These are phyloP conservation scores for Galeruca laticollis DNA, from an alignment of 2,888 invertebrate genomes.

Conservation along the genomic window DNA sequence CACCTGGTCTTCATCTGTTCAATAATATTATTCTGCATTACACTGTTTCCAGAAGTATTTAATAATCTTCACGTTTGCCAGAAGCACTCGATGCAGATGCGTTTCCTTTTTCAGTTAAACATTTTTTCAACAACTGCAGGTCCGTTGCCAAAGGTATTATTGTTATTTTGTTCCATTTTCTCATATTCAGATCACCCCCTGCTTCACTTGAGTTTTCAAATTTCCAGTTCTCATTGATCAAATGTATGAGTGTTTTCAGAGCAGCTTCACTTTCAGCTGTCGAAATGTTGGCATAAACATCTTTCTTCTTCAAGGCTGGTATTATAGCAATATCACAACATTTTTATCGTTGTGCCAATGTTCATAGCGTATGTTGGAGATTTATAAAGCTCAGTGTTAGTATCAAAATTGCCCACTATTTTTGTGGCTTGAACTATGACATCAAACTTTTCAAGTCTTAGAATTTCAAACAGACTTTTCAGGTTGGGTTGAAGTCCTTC, in stretches of 20 bases:
- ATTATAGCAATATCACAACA: constrained; percentile 49
- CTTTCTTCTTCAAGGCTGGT: constrained; percentile 44
- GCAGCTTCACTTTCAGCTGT: constrained; percentile 44
- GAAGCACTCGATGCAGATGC: background rate
- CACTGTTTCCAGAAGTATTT: constrained; percentile 42
- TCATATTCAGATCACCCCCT: constrained; percentile 14
- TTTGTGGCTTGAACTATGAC: too few relatives aligned
- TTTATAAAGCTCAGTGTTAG: constrained; percentile 44
- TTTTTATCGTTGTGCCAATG: constrained; percentile 41
- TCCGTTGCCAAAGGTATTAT: constrained; percentile 38
- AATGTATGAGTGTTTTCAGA: too few relatives aligned
- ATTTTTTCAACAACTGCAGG: constrained; percentile 45
- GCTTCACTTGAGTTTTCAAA: constrained; percentile 42
- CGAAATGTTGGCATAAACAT: constrained; percentile 21
- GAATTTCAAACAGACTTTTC: constrained; percentile 27
- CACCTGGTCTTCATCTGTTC: constrained; percentile 50
- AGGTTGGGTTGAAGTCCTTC: constrained; percentile 39
- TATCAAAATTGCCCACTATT: too few relatives aligned
- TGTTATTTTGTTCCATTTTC: constrained; percentile 26
- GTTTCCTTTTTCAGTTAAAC: constrained; percentile 25
- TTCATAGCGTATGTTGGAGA: constrained; percentile 42
- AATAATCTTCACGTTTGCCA: constrained; percentile 21
- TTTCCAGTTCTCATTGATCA: constrained; percentile 45
- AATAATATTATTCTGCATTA: constrained; percentile 37
- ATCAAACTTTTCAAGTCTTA: constrained; percentile 39